Conservation (phyloP, 2,113 vertebrate genomes). For the Erythrocercus mccallii region DNA sequence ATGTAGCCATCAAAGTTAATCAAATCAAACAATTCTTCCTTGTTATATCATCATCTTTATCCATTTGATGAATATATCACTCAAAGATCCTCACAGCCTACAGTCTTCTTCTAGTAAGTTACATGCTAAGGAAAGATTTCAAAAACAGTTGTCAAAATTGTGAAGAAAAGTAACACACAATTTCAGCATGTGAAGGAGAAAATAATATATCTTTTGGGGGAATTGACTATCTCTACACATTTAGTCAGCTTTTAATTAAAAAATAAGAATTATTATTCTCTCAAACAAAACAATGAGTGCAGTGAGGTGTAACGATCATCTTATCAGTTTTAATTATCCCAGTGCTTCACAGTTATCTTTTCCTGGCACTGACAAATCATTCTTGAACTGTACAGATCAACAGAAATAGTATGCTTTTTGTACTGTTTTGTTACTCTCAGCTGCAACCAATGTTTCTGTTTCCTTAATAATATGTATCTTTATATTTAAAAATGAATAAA, state of each 20-base stretch:
- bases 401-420: neutral
- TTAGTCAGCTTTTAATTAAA: neutral
- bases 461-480: neutral
- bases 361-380: neutral
- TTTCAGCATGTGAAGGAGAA: neutral
- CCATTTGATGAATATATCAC: neutral
- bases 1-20: neutral
- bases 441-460: neutral
- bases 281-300: neutral
- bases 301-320: neutral
- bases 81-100: neutral
- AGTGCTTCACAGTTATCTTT: neutral
- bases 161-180: neutral
- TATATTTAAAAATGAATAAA: neutral
- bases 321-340: neutral
- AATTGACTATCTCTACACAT: neutral
- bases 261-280: neutral
- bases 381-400: neutral
- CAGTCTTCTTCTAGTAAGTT: neutral
- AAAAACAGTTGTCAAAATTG: neutral
- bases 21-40: neutral
- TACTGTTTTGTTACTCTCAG: neutral
- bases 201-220: neutral
- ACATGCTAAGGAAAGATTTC: neutral
- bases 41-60: neutral